Base-by-base conservation (phyloP, 2,113 vertebrate species). In the Terrapene triunguis region DNA sequence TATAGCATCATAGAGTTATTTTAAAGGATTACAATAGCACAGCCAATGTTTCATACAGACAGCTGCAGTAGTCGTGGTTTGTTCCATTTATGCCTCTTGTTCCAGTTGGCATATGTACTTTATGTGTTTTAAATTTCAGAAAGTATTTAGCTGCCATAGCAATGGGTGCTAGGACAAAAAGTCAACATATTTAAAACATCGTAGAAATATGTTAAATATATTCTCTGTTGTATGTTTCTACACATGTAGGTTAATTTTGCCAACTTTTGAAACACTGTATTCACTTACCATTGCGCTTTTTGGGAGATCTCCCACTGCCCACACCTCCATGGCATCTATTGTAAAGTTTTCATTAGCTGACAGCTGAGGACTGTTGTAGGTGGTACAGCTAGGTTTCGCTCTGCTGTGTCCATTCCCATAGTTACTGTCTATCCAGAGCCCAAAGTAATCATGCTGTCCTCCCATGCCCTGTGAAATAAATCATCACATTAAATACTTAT, bases 301-400 rank as follows among this genome's bases (percentile, higher is more conserved):
- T 0, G 98, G 88, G 3, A 89, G 32, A 0, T 99, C 98, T 14
- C 99, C 99, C 0, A 99, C 98, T 0, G 98, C 99, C 99, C 99
- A 99, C 35, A 99, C 99, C 92, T 99, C 99, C 98, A 99, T 4
- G 4, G 97, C 97, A 85, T 99, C 98, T 92, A 99, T 87, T 1
- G 76, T 96, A 89, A 99, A 99, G 69, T 99, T 96, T 91, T 99
- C 99, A 1, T 98, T 96, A 5, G 97, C 99, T 0, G 99, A 99
- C 35, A 99, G 98, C 97, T 99, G 99, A 11, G 99, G 99, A 82
- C 99, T 99, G 96, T 98, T 98, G 78, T 99, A 99, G 0, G 99
- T 99, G 94, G 99, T 99, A 24, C 99, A 99, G 0, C 97, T 97
- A 47, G 99, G 99, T 79, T 99, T 99, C 14, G 99, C 99, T 82